Percentiles rank a stretch among this genome's conserved stretches.
phyloP scores from a whole-genome alignment of 2,888 invertebrate genomes.

The Diloba caeruleocephala region DNA sequence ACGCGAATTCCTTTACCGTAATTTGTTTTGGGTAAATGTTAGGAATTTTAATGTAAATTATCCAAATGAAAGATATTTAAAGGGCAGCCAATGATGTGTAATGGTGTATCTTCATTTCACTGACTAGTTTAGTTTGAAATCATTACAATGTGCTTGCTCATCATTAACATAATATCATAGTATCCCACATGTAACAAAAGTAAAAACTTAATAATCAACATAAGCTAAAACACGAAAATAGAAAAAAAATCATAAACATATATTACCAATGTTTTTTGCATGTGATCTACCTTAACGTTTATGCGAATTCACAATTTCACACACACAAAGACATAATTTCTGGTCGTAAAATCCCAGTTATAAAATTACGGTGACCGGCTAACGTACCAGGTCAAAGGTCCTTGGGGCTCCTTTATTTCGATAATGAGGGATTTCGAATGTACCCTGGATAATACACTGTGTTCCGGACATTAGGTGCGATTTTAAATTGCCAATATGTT shows the following conservation, averaged over 20 bases:
- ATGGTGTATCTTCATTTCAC: too few species aligned
- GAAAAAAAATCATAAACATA: background rate
- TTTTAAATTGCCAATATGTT: background rate
- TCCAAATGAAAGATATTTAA: too few species aligned
- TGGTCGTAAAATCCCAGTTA: conserved; percentile 12
- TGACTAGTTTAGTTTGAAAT: too few species aligned
- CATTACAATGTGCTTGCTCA: too few species aligned
- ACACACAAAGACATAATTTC: conserved; percentile 9
- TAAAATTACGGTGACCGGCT: conserved; percentile 10
- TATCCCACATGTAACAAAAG: background rate
- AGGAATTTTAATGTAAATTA: too few species aligned
- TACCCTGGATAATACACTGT: background rate
- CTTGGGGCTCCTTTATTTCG: conserved; percentile 3
- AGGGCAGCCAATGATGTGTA: too few species aligned
- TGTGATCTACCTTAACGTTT: background rate
- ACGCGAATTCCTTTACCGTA: background rate
- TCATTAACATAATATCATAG: too few species aligned
- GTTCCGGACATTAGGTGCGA: background rate
- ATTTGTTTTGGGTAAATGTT: background rate
- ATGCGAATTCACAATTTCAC: background rate
- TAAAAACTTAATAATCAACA: background rate
- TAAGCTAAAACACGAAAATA: background rate
- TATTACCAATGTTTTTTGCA: background rate
- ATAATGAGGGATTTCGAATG: conserved; percentile 3
- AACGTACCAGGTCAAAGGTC: conserved; percentile 9